A percentile compares a stretch with the other conserved stretches of the same genome.
Conservation (phyloP, 1,140 invertebrate genomes). For the Chrysopa pallens region DNA sequence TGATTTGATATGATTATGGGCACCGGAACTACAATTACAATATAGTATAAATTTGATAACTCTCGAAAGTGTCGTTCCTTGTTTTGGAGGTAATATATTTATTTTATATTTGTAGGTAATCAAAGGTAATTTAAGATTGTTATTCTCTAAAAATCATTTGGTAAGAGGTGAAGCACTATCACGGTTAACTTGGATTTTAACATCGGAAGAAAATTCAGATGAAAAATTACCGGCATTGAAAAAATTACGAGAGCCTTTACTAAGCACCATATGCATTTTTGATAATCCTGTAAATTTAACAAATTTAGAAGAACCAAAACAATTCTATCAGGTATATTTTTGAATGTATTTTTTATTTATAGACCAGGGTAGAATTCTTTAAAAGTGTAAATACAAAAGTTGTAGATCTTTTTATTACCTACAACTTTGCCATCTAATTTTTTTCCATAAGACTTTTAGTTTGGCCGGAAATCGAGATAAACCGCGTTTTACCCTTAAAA, state of each 20-base stretch:
- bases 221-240: constrained; percentile 26
- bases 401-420: too few relatives aligned
- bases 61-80: neutral
- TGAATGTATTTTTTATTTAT: too few relatives aligned
- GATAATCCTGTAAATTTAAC: constrained; percentile 17
- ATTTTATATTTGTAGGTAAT: constrained; percentile 16
- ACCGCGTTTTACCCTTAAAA: too few relatives aligned
- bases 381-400: too few relatives aligned
- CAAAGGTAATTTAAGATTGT: constrained; percentile 27
- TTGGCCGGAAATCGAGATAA: too few relatives aligned
- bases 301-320: constrained; percentile 11
- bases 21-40: neutral
- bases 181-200: constrained; percentile 28
- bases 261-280: constrained; percentile 23
- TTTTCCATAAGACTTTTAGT: too few relatives aligned
- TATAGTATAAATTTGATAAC: neutral
- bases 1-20: too few relatives aligned
- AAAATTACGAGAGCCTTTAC: constrained; percentile 23
- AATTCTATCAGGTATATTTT: constrained; percentile 22
- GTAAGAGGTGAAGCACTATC: constrained; percentile 29
- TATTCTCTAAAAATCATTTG: constrained; percentile 22
- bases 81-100: too few relatives aligned
- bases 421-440: too few relatives aligned
- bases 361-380: too few relatives aligned
- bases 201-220: constrained; percentile 20